These are phyloP conservation scores for Nasonia longicornis DNA, from an alignment of 1,140 invertebrate genomes.

Conservation along the genomic window DNA sequence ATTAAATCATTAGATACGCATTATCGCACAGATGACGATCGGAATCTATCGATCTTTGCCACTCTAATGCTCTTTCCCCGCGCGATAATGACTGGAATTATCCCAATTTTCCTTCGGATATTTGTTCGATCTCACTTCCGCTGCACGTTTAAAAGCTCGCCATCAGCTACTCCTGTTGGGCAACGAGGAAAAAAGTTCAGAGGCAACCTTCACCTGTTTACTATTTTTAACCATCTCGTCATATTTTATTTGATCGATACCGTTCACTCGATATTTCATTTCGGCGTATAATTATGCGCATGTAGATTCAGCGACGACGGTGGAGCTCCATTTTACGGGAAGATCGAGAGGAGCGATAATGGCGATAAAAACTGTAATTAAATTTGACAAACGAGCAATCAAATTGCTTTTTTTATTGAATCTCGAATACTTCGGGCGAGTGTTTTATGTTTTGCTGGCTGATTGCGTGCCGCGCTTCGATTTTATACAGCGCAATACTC, in stretches of 20 bases:
- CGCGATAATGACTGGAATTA: slow-evolving; percentile 30
- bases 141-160: neutral
- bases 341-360: neutral
- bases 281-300: neutral
- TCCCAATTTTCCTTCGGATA: neutral
- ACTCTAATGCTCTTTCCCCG: slow-evolving; percentile 28
- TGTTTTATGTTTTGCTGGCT: slow-evolving; percentile 22
- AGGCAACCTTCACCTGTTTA: slow-evolving; percentile 3
- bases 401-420: slow-evolving; percentile 18
- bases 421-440: neutral
- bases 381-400: slow-evolving; percentile 27
- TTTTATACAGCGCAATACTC: slow-evolving; percentile 31
- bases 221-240: neutral
- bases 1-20: slow-evolving; percentile 62
- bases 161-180: neutral
- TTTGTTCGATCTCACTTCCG: slow-evolving; percentile 24
- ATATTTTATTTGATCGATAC: slow-evolving; percentile 4
- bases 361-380: slow-evolving; percentile 1
- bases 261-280: neutral
- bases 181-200: neutral
- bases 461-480: slow-evolving; percentile 39
- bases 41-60: slow-evolving; percentile 57
- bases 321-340: neutral
- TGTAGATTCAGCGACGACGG: neutral
- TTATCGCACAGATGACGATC: slow-evolving; percentile 57